Conservation (phyloP, 1,140 invertebrate genomes). For the Trichonephila clavata region DNA sequence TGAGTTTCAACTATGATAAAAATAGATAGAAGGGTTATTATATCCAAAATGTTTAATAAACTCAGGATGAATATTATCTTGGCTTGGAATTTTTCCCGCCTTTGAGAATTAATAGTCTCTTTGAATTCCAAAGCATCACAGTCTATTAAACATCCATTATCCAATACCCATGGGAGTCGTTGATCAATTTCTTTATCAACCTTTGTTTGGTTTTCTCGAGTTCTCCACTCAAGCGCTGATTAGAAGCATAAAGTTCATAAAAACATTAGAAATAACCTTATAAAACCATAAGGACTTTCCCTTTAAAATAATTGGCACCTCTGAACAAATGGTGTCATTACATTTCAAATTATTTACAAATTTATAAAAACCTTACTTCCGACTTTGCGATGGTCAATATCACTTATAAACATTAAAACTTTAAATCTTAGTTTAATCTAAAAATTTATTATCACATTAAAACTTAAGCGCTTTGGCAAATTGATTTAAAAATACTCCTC, state of each 20-base stretch:
- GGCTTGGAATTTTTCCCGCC: not conserved
- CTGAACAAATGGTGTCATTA: not conserved
- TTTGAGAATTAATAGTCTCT: not conserved
- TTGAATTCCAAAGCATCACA: not conserved
- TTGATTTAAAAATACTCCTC: not conserved
- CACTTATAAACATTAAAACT: constrained; percentile 41
- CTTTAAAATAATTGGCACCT: constrained; percentile 29
- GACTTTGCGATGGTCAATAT: constrained; percentile 12
- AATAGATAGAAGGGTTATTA: constrained; percentile 19
- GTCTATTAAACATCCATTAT: constrained; percentile 13
- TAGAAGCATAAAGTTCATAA: constrained; percentile 34
- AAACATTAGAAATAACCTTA: constrained; percentile 44
- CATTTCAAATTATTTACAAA: constrained; percentile 45
- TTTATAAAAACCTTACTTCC: constrained; percentile 22
- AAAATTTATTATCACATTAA: not conserved
- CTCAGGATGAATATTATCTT: constrained; percentile 1
- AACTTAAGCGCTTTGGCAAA: too few species aligned
- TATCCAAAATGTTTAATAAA: constrained; percentile 28
- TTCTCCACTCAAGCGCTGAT: constrained; percentile 5
- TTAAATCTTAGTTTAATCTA: not conserved
- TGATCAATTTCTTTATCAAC: constrained; percentile 37
- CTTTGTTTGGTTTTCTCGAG: not conserved
- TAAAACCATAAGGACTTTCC: not conserved
- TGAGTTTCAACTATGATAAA: constrained; percentile 28
- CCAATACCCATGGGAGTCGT: not conserved